Evolutionary conservation across 2,888 invertebrate species (phyloP), one percentile per base, ranked within the genome.

Genomic region (Sipunculus nudus): DNA sequence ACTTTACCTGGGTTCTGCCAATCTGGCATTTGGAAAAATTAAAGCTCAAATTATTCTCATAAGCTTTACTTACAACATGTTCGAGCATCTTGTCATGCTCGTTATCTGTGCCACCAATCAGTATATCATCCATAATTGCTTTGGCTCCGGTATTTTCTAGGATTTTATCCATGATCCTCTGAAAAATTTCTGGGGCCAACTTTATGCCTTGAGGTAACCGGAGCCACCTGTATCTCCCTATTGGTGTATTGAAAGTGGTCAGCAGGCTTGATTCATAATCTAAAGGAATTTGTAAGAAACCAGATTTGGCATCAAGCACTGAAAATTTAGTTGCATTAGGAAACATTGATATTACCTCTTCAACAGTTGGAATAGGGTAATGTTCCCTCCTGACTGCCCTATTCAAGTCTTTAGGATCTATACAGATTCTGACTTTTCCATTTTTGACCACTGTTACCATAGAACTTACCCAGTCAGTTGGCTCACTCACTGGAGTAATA

Each of bases 201-300:
- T 62, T 62, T 8, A 71, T 68, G 13, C 65, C 70, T 28, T 67
- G 68, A 3, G 72, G 69, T 3, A 73, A 50, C 2, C 64, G 60
- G 0, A 68, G 52, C 70, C 67, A 73, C 10, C 70, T 31, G 32
- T 61, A 70, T 19, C 70, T 25, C 10, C 70, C 71, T 23, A 71
- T 58, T 1, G 70, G 70, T 0, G 70, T 70, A 43, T 71, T 72
- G 50, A 74, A 72, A 0, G 66, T 74, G 29, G 72, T 74, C 19
- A 73, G 48, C 23, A 58, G 60, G 0, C 64, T 68, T 8, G 68
- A 68, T 41, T 63, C 54, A 10, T 63, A 47, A 32, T 68, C 66
- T 6, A 71, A 58, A 52, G 61, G 62, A 2, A 73, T 71, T 54
- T 72, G 70, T 41, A 65, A 39, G 50, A 70, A 72, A 25, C 71